Evolutionary conservation across 1,140 invertebrate species (phyloP), one percentile per base, ranked within the genome.

Genomic region (Drosophila funebris): DNA sequence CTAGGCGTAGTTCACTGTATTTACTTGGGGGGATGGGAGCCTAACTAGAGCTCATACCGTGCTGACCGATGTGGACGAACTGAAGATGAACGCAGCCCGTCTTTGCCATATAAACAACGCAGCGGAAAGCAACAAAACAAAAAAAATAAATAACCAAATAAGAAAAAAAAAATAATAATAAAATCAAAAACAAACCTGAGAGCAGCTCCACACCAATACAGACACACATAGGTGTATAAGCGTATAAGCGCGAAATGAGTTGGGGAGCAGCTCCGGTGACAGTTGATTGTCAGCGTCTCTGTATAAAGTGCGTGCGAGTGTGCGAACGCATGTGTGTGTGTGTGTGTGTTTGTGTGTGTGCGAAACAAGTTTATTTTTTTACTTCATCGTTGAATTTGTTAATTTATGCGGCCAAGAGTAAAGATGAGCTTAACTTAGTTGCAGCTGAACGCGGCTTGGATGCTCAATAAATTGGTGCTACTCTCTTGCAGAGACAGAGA

Each of bases 41-140:
- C 76, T 89, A 84, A 84, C 81, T 90, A 80, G 85, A 91, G 90
- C 88, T 87, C 90, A 90, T 91, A 91, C 90, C 90, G 90, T 91
- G 81, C 67, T 76, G 90, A 91, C 90, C 90, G 90, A 91, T 91
- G 79, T 90, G 87, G 83, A 90, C 90, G 90, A 91, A 91, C 90
- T 91, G 90, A 91, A 91, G 90, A 91, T 88, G 90, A 88, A 84
- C 76, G 75, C 83, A 71, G 69, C 60, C 37, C 73, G 83, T 78
- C 90, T 90, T 90, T 76, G 82, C 85, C 90, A 91, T 91, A 91
- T 91, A 91, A 91, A 91, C 90, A 75, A 78, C 52, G 72, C 58
- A 69, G 66, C 54, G 53, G 63, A 80, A 75, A 64, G 62, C 53
- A 68, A 67, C 56, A 67, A 62, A 37, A 39, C 52, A 75, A 57